A percentile compares a stretch with the other conserved stretches of the same genome.
phyloP scores from a whole-genome alignment of 2,888 invertebrate genomes.

The Dascillus cervinus region DNA sequence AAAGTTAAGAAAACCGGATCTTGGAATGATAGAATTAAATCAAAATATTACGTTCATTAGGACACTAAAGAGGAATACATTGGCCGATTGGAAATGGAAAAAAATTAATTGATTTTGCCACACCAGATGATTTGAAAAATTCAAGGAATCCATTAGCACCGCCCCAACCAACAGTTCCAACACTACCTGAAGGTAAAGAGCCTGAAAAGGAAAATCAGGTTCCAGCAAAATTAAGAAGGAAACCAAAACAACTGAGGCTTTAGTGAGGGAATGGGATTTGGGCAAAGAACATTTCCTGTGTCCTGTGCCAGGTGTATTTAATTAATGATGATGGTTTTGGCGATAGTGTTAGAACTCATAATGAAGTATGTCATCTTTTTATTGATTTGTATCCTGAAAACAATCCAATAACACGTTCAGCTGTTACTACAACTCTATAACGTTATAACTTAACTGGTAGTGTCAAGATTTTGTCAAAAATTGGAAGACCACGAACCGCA shows the following conservation, averaged over 20 bases:
- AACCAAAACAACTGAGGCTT: conserved; percentile 44
- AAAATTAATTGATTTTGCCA: conserved; percentile 83
- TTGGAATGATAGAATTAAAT: conserved; percentile 98
- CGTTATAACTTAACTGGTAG: no score
- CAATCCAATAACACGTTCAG: no score
- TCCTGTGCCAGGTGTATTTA: no score
- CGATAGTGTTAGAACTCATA: no score
- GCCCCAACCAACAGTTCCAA: conserved; percentile 47
- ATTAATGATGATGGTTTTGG: no score
- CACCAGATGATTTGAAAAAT: conserved; percentile 69
- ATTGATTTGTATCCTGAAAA: no score
- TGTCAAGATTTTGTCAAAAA: no score
- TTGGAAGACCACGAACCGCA: no score
- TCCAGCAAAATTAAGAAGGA: conserved; percentile 35
- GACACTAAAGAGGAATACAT: conserved; percentile 70
- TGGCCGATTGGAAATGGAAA: conserved; percentile 98
- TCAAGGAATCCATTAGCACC: conserved; percentile 59
- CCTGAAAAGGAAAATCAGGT: conserved; percentile 36
- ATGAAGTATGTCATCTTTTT: no score
- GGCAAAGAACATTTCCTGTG: conserved; percentile 82
- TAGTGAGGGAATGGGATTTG: conserved; percentile 85
- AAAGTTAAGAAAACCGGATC: conserved; percentile 80
- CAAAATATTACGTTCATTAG: conserved; percentile 85
- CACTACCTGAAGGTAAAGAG: conserved; percentile 36
- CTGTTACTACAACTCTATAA: no score